These are phyloP conservation scores for Heteropelma amictum DNA, from an alignment of 2,888 invertebrate genomes.

Conservation along the genomic window DNA sequence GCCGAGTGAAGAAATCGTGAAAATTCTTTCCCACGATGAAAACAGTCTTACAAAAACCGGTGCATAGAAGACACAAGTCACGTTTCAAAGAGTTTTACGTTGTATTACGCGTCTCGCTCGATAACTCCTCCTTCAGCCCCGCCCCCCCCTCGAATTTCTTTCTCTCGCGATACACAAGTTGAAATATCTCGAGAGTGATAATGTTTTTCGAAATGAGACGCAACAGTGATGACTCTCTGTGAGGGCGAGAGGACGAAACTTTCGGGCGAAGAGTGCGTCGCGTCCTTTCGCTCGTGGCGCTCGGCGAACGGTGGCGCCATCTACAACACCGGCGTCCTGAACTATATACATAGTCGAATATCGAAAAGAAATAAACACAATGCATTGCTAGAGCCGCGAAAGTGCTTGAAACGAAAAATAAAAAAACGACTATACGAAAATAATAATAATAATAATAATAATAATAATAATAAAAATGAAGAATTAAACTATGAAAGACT, in stretches of 20 bases:
- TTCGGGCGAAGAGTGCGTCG: too few relatives aligned
- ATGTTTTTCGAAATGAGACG: too few relatives aligned
- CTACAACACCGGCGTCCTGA: background rate
- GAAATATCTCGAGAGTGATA: too few relatives aligned
- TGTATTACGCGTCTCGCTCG: too few relatives aligned
- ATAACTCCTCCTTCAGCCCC: too few relatives aligned
- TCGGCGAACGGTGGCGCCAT: background rate
- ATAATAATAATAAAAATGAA: background rate
- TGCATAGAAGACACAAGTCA: too few relatives aligned
- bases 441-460: background rate
- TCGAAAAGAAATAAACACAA: conserved; percentile 10
- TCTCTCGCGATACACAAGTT: background rate
- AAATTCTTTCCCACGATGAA: background rate
- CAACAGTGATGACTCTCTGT: too few relatives aligned
- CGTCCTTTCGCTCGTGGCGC: background rate
- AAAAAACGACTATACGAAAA: conserved; percentile 5
- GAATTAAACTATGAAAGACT: conserved; percentile 53
- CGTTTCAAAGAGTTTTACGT: too few relatives aligned
- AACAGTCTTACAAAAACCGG: background rate
- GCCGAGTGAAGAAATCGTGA: background rate
- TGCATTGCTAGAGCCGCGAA: conserved; percentile 31
- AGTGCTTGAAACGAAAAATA: conserved; percentile 43
- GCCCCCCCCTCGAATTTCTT: conserved; percentile 11
- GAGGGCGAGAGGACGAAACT: too few relatives aligned
- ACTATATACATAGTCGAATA: too few relatives aligned